These are phyloP conservation scores for Glossosoma conforme DNA, from an alignment of 1,140 invertebrate genomes.

Conservation along the genomic window DNA sequence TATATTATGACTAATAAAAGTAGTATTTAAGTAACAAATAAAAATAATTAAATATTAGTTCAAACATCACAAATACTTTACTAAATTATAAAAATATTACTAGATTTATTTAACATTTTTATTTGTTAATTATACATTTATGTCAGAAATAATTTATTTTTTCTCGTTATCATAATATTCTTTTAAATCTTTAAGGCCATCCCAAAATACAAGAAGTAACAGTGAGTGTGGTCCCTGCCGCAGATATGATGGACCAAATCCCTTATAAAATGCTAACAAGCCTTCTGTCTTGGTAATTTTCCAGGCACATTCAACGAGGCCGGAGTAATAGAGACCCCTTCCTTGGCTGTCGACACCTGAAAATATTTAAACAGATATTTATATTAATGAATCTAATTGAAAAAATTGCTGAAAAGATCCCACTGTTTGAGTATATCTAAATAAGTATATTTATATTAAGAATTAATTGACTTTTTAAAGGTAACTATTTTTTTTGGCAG, in stretches of 20 bases:
- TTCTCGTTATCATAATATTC: no score
- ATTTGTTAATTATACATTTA: no score
- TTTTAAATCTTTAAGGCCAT: conserved; percentile 60
- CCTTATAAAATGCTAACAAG: conserved; percentile 80
- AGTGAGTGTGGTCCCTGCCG: conserved; percentile 84
- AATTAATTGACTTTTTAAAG: no score
- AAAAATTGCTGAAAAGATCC: not conserved
- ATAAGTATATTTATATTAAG: not conserved
- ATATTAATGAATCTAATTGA: not conserved
- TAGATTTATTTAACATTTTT: no score
- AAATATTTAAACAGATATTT: conserved; percentile 25
- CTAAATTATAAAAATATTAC: no score
- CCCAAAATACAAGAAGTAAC: conserved; percentile 81
- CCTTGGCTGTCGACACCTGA: conserved; percentile 55
- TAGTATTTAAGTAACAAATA: no score
- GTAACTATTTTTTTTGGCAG: no score
- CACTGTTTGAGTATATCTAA: not conserved
- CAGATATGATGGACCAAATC: conserved; percentile 77
- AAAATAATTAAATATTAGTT: no score
- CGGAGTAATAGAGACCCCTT: conserved; percentile 67
- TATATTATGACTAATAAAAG: no score
- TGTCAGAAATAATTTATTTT: no score
- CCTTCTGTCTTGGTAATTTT: conserved; percentile 79
- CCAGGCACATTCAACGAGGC: conserved; percentile 67
- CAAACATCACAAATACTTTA: no score